These are phyloP conservation scores for Mythimna loreyi DNA, from an alignment of 2,888 invertebrate genomes.

Conservation along the genomic window DNA sequence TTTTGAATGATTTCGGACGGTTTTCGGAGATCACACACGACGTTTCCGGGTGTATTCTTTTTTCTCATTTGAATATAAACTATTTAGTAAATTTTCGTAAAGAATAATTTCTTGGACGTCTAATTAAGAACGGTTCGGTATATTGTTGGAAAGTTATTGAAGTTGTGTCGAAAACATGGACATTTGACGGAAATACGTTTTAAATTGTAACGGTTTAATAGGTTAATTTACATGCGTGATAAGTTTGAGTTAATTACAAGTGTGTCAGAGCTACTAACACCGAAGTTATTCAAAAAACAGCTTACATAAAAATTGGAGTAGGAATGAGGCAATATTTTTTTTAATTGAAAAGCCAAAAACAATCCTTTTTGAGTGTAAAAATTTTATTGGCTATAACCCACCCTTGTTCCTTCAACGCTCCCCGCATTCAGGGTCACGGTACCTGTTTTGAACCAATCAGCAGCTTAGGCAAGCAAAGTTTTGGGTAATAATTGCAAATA, in stretches of 20 bases:
- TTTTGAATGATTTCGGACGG: conserved; percentile 68
- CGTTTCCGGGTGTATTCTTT: conserved; percentile 76
- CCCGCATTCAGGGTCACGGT: too few species aligned
- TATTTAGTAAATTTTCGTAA: conserved; percentile 54
- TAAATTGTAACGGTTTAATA: conserved; percentile 49
- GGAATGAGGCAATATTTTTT: background rate
- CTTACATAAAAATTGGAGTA: background rate
- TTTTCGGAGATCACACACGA: conserved; percentile 82
- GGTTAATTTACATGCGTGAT: conserved; percentile 30
- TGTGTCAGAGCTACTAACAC: background rate
- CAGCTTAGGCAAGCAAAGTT: too few species aligned
- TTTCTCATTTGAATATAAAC: conserved; percentile 68
- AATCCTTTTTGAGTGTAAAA: too few species aligned
- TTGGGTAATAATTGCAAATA: too few species aligned
- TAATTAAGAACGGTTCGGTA: conserved; percentile 60
- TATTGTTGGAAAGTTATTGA: conserved; percentile 64
- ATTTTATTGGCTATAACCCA: too few species aligned
- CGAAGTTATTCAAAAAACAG: conserved; percentile 1
- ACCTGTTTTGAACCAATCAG: too few species aligned
- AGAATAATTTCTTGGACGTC: conserved; percentile 51
- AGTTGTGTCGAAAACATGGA: conserved; percentile 55
- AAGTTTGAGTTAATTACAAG: conserved; percentile 33
- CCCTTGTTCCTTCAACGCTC: too few species aligned
- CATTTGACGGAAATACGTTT: conserved; percentile 48
- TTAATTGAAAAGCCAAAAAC: background rate